Evolutionary conservation across 92 coral and sea anemone species (phyloP), one percentile per base, ranked within the genome.

Genomic region (Bergia puertoricense): DNA sequence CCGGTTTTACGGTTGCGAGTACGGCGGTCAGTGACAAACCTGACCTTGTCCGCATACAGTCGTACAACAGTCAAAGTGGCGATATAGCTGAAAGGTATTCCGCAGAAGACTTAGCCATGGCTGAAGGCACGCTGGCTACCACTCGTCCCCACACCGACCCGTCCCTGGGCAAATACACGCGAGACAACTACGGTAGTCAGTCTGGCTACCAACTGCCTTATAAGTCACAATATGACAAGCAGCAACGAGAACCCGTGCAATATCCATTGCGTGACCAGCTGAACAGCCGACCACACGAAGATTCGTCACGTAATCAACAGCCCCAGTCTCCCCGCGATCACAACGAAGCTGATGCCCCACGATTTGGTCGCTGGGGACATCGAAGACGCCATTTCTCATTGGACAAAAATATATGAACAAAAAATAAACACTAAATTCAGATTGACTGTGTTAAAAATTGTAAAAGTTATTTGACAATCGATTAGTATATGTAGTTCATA

Each of bases 1-100:
- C 87, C 6, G 87, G 78, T 10, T 84, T 84, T 73, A 84, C 87
- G 6, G 87, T 84, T 3, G 62, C 87, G 46, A 84, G 87, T 36
- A 84, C 87, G 2, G 87, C 87, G 22, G 87, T 84, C 44, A 73
- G 45, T 14, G 79, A 84, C 30, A 84, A 84, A 37, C 79, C 78
- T 13, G 79, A 45, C 11, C 50, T 68, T 20, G 87, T 69, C 67
- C 87, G 87, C 79, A 72, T 62, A 14, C 41, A 36, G 15, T 84
- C 87, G 10, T 84, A 77, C 22, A 40, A 40, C 9, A 76, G 80
- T 41, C 48, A 46, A 22, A 76, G 51, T 62, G 20, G 69, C 23
- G 69, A 62, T n/a, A 45, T 10, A 37, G 67, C 40, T 36, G 54
- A 76, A 1, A 16, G 54, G 8, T 16, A 76, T 76, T 43, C 23